Base-by-base conservation (phyloP, 2,797 vertebrate genomes). In the Channallabes apus region DNA sequence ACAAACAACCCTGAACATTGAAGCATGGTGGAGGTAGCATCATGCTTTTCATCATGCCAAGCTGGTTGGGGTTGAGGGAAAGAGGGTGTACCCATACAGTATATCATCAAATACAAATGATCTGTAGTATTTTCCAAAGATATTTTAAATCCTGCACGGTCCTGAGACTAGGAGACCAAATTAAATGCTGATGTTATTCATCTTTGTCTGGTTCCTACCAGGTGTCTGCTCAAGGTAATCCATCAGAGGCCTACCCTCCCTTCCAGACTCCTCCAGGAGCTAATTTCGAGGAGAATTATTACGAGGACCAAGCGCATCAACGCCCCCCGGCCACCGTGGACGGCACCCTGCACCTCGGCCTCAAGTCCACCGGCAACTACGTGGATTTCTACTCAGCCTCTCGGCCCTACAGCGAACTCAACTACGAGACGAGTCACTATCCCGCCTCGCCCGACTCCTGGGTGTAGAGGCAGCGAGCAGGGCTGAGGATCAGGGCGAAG, bases 351-450 rank as follows among this genome's bases (percentile, higher is more conserved):
- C 97, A 99, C 93, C 97, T 99, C 95, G 98, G 98, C 93, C 97
- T 99, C 92, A 99, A 99, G 94, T 99, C 98, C 95, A 99, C 98
- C 0, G 98, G 98, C 93, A 99, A 99, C 94, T 99, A 99, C 4
- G 98, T 99, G 86, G 98, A 99, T 96, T 99, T 99, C 96, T 99
- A 99, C 94, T 99, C 98, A 4, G 98, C 98, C 65, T 98, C 98
- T 65, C 96, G 98, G 89, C 98, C 98, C 90, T 99, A 99, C 96
- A 99, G 98, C 82, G 98, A 99, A 97, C 97, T 99, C 93, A 99
- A 99, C 96, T 99, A 99, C 82, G 98, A 99, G 96, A 99, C 98
- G 90, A 99, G 98, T 95, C 98, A 99, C 96, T 99, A 99, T 93
- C 98, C 98, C 38, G 98, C 97, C 93, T 99, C 98, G 84, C 98